phyloP scores from a whole-genome alignment of 2,888 invertebrate genomes.

The Abrostola tripartita region DNA sequence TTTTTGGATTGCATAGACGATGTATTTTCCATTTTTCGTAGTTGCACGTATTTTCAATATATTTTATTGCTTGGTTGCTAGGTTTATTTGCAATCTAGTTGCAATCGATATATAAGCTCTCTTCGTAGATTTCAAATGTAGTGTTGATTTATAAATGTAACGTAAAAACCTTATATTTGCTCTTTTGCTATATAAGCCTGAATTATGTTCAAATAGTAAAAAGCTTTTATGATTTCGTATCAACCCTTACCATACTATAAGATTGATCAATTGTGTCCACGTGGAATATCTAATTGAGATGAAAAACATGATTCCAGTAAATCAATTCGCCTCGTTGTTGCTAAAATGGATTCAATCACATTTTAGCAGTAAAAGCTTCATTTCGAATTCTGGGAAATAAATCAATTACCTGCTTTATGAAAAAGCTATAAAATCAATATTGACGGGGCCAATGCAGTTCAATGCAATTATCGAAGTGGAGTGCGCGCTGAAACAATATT shows the following conservation, averaged over 20 bases:
- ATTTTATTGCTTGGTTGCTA: background rate
- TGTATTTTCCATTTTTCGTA: constrained; percentile 12
- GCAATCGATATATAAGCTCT: too few species aligned
- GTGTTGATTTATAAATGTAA: background rate
- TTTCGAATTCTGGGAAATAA: constrained; percentile 13
- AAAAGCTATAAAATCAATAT: constrained; percentile 12
- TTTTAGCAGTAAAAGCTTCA: constrained; percentile 1
- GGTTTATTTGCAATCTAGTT: background rate
- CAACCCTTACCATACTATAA: background rate
- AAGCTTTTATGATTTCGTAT: too few species aligned
- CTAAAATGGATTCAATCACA: background rate
- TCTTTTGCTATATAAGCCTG: background rate
- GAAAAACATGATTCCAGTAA: background rate
- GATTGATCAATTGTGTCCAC: background rate
- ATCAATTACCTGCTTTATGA: constrained; percentile 21
- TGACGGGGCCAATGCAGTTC: constrained; percentile 4
- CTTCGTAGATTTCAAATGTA: background rate
- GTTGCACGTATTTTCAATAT: background rate
- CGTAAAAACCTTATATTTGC: background rate
- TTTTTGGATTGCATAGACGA: constrained; percentile 13
- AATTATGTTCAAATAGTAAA: too few species aligned
- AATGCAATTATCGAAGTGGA: background rate
- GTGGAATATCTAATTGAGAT: background rate
- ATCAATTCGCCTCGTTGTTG: background rate
- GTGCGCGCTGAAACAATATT: background rate